Evolutionary conservation across 1,140 invertebrate genomes (phyloP), one percentile per base, ranked within the genome.

Genomic region (Laupala kohalensis): DNA sequence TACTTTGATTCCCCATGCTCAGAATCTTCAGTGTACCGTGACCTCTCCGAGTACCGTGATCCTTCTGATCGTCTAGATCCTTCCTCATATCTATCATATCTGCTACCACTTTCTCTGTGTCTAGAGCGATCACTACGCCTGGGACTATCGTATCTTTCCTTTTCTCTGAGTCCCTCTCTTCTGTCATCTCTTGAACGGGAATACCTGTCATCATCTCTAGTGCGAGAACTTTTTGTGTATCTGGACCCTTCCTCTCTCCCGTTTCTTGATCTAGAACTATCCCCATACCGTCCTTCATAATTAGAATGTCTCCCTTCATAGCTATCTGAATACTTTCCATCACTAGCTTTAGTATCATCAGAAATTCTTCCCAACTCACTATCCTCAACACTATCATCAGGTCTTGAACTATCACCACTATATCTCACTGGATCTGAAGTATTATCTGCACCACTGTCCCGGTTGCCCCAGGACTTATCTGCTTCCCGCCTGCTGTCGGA

Each of bases 121-220:
- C 27, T 23, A 23, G 26, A 68, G 29, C 69, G 26, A n/a, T 68
- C 9, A 29, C 25, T n/a, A 5, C 19, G 9, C 64, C 64, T 6
- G 12, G 28, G 30, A 37, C 30, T 37, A n/a, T 72, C 71, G 4
- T 68, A 25, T 15, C 27, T 69, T 25, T 67, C 27, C 12, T 26
- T 27, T 29, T 72, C 27, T 67, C 71, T 19, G 5, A 62, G n/a
- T 4, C 66, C 26, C n/a, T 72, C 67, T 19, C 67, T 12, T 25
- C 27, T 25, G 15, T 66, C 64, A 64, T 70, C 53, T 53, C 53
- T 25, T 4, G 62, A 65, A 4, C 70, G 70, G 23, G 27, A 67
- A 26, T 71, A 29, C 37, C 71, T 37, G n/a, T 71, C 71, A 67
- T 37, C 25, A 28, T 71, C 65, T 37, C 71, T 26, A 24, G 26